These are phyloP conservation scores for Danaus melanippus DNA, from an alignment of 1,140 invertebrate genomes.

Conservation along the genomic window DNA sequence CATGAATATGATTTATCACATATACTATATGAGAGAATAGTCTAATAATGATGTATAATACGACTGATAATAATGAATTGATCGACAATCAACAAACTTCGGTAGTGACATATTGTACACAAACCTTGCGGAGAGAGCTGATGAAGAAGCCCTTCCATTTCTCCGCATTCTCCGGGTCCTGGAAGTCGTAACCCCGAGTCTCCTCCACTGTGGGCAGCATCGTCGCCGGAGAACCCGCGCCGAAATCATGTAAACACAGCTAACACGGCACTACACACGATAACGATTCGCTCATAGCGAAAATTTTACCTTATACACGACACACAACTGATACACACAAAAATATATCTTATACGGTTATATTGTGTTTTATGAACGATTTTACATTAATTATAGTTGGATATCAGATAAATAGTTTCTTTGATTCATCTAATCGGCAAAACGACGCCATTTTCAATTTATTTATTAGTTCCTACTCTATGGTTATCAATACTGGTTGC, in stretches of 20 bases:
- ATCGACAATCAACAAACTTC: no score
- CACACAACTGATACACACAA: constrained; percentile 22
- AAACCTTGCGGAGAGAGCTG: constrained; percentile 82
- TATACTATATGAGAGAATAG: no score
- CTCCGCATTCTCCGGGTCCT: constrained; percentile 86
- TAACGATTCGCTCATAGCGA: constrained; percentile 42
- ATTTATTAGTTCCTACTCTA: constrained; percentile 47
- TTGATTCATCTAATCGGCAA: constrained; percentile 60
- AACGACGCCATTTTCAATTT: constrained; percentile 69
- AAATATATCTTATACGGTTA: constrained; percentile 22
- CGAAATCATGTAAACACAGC: constrained; percentile 62
- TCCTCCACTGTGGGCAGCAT: constrained; percentile 73
- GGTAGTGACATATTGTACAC: constrained; percentile 37
- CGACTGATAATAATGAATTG: no score
- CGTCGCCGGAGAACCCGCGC: constrained; percentile 41
- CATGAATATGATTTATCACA: no score
- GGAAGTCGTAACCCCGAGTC: constrained; percentile 87
- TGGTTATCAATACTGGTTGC: constrained; percentile 26
- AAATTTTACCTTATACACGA: constrained; percentile 24
- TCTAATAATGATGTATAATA: no score
- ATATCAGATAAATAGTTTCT: constrained; percentile 47
- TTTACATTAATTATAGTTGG: constrained; percentile 35
- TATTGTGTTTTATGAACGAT: constrained; percentile 22
- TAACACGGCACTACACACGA: constrained; percentile 43
- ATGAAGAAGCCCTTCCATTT: constrained; percentile 94